phyloP scores from a whole-genome alignment of 2,888 invertebrate species.

The Brassicogethes aeneus region DNA sequence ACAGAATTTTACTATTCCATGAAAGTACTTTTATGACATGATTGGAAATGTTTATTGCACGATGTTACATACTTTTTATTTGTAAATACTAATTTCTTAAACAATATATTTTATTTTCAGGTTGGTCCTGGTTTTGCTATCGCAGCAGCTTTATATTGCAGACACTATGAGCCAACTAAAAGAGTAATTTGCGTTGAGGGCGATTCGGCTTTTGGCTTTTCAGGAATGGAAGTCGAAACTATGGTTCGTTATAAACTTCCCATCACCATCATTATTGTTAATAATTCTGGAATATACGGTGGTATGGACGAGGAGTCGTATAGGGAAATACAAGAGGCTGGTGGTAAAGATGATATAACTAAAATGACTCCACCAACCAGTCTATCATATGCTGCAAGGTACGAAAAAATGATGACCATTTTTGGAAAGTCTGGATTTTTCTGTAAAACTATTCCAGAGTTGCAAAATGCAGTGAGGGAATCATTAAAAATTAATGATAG shows the following conservation, averaged over 20 bases:
- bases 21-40: too few relatives aligned
- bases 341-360: background rate
- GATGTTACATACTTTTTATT: background rate
- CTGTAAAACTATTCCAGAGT: conserved; percentile 68
- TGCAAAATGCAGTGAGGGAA: conserved; percentile 59
- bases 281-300: conserved; percentile 91
- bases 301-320: conserved; percentile 74
- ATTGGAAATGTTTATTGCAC: too few relatives aligned
- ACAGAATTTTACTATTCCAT: too few relatives aligned
- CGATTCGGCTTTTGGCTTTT: conserved; percentile 97
- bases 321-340: conserved; percentile 51
- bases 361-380: conserved; percentile 66
- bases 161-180: conserved; percentile 70
- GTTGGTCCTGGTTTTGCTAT: conserved; percentile 86
- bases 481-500: conserved; percentile 60
- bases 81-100: background rate
- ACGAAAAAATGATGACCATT: conserved; percentile 85
- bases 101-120: conserved; percentile 28
- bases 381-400: conserved; percentile 68
- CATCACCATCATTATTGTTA: conserved; percentile 81
- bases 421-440: conserved; percentile 75
- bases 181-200: conserved; percentile 91
- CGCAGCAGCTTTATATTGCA: conserved; percentile 85
- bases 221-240: conserved; percentile 97
- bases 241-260: conserved; percentile 91